These are phyloP conservation scores for Machimus rusticus DNA, from an alignment of 2,888 invertebrate genomes.

Conservation along the genomic window DNA sequence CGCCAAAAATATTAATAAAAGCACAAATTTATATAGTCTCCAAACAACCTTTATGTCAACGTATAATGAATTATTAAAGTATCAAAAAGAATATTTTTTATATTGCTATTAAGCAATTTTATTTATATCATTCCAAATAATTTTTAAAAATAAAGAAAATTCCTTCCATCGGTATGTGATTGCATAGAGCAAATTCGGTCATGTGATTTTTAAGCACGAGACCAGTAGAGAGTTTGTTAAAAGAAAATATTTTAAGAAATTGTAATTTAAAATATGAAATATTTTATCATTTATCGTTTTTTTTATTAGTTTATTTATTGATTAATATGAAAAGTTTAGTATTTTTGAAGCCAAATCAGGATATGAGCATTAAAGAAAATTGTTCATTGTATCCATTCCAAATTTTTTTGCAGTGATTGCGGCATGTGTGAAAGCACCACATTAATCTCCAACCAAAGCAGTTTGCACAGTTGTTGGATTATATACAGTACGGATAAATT, in stretches of 20 bases:
- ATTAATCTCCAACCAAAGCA: constrained; percentile 70
- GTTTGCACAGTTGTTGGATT: constrained; percentile 78
- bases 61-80: too few relatives aligned
- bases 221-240: background rate
- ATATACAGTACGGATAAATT: constrained; percentile 69
- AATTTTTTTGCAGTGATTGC: background rate
- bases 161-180: background rate
- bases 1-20: background rate
- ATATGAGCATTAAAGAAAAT: background rate
- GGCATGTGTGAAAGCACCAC: constrained; percentile 69
- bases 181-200: background rate
- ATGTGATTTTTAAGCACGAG: background rate
- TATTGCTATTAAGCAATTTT: background rate
- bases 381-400: background rate
- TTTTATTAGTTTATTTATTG: background rate
- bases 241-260: too few relatives aligned
- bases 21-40: background rate
- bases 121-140: background rate
- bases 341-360: constrained; percentile 13
- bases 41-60: too few relatives aligned
- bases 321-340: background rate
- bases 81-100: background rate
- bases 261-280: too few relatives aligned
- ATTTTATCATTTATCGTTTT: too few relatives aligned
- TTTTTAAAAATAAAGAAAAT: background rate